phyloP scores from a whole-genome alignment of 2,113 vertebrate genomes.

The Cinclus mexicanus region DNA sequence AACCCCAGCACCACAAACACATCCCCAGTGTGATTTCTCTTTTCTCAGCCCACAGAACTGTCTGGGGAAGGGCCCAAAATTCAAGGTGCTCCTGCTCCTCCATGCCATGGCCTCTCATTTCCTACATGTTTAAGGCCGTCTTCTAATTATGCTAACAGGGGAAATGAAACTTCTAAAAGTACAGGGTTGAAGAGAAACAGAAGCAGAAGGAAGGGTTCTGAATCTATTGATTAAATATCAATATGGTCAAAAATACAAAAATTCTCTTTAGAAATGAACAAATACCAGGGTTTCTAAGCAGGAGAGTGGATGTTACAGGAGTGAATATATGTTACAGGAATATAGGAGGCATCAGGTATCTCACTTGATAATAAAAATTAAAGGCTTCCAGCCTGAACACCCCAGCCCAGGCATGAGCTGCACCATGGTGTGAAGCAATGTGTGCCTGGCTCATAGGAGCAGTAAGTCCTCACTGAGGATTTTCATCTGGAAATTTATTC shows the following conservation, averaged over 20 bases:
- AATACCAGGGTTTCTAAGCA: background rate
- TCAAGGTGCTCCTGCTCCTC: background rate
- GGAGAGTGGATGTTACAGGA: fast-evolving
- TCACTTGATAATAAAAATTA: fast-evolving
- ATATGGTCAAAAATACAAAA: background rate
- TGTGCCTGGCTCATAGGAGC: background rate
- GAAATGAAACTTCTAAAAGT: background rate
- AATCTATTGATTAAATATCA: background rate
- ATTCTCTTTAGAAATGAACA: background rate
- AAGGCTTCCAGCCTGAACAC: background rate
- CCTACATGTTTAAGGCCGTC: background rate
- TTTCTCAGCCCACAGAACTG: fast-evolving
- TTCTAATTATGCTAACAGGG: background rate
- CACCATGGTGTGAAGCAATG: fast-evolving
- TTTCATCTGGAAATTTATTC: background rate
- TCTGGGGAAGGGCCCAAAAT: background rate
- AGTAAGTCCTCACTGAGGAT: background rate
- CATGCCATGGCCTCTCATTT: fast-evolving
- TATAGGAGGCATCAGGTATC: too few relatives aligned
- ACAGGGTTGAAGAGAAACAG: background rate
- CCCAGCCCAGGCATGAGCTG: fast-evolving
- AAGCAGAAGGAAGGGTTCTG: background rate
- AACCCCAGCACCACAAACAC: background rate
- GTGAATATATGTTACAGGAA: fast-evolving
- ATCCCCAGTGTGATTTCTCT: too few relatives aligned